Conservation (phyloP, 2,888 invertebrate genomes). For the Andrena bicolor region DNA sequence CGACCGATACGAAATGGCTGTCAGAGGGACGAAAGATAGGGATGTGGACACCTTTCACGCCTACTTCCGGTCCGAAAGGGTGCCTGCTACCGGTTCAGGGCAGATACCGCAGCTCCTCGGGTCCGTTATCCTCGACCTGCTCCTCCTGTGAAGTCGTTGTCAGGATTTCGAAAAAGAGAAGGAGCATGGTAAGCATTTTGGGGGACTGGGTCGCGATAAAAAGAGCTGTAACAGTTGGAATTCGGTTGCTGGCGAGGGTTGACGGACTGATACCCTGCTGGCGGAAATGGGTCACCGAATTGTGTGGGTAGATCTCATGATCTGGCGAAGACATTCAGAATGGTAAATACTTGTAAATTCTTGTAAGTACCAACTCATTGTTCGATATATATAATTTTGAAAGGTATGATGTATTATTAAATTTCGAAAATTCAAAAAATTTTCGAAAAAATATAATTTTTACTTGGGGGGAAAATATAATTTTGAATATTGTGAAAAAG, state of each 20-base stretch:
- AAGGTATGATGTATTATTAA: too few species aligned
- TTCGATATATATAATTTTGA: too few species aligned
- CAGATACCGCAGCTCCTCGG: constrained; percentile 69
- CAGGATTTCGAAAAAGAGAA: constrained; percentile 18
- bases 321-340: not conserved
- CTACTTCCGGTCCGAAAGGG: constrained; percentile 78
- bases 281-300: constrained; percentile 25
- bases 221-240: constrained; percentile 37
- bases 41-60: constrained; percentile 76
- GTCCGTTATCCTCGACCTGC: constrained; percentile 54
- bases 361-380: too few species aligned
- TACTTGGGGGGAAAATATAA: too few species aligned
- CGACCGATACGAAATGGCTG: constrained; percentile 62
- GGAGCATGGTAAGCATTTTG: constrained; percentile 58
- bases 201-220: constrained; percentile 74
- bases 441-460: too few species aligned
- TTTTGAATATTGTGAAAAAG: too few species aligned
- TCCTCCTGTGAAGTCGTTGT: constrained; percentile 25
- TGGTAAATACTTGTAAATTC: too few species aligned
- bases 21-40: constrained; percentile 73
- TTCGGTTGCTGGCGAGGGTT: constrained; percentile 16
- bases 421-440: too few species aligned
- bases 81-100: constrained; percentile 70
- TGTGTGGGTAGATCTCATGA: constrained; percentile 3
- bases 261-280: constrained; percentile 35